These are phyloP conservation scores for Clistopyga incitator DNA, from an alignment of 2,888 invertebrate genomes.

Conservation along the genomic window DNA sequence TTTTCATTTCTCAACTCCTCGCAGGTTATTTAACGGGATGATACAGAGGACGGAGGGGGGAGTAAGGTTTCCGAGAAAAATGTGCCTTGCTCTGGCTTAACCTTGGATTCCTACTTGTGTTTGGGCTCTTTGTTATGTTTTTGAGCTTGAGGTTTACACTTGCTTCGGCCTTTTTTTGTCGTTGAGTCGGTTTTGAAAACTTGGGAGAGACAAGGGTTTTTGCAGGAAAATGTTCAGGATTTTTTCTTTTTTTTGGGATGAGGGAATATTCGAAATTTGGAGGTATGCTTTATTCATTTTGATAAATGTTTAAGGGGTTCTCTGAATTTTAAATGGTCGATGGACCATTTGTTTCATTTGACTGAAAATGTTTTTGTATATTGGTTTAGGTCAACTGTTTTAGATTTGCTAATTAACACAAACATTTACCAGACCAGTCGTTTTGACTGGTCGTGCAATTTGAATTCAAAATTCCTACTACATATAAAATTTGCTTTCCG, in stretches of 20 bases:
- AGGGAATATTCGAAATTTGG: too few relatives aligned
- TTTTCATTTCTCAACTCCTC: background rate
- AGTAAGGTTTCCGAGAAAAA: background rate
- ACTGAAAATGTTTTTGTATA: too few relatives aligned
- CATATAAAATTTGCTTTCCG: too few relatives aligned
- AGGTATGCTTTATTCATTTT: background rate
- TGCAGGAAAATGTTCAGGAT: background rate
- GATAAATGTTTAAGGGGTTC: background rate
- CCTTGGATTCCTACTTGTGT: background rate
- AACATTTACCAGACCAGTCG: too few relatives aligned
- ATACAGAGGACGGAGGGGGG: background rate
- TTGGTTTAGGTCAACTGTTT: background rate
- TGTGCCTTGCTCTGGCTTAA: background rate
- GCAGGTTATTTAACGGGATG: background rate
- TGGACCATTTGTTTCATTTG: too few relatives aligned
- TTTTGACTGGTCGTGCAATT: too few relatives aligned
- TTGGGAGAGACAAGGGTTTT: background rate
- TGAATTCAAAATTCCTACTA: too few relatives aligned
- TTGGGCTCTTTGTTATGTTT: background rate
- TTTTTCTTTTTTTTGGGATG: too few relatives aligned
- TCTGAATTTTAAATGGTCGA: background rate
- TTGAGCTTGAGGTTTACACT: constrained; percentile 9
- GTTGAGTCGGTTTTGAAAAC: background rate
- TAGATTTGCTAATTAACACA: background rate
- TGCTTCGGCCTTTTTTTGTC: background rate